phyloP scores from a whole-genome alignment of 2,113 vertebrate genomes.

The Ginglymostoma cirratum region DNA sequence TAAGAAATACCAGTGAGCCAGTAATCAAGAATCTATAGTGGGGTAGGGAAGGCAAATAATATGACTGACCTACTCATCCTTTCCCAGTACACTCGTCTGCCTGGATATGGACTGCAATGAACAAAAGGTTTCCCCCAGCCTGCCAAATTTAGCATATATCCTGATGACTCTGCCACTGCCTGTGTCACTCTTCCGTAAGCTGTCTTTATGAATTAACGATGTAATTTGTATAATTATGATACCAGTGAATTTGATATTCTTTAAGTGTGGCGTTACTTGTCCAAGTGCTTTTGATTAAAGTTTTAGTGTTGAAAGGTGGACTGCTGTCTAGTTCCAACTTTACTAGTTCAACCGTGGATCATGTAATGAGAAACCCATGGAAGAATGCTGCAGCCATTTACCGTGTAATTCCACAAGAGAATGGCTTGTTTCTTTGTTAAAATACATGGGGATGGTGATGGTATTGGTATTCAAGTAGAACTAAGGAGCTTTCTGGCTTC shows the following conservation, averaged over 20 bases:
- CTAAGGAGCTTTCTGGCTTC: neutral
- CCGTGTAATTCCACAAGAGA: neutral
- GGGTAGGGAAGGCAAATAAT: neutral
- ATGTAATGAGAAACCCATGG: neutral
- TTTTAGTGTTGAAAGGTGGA: neutral
- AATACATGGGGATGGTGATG: neutral
- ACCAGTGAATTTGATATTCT: neutral
- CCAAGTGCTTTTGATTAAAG: neutral
- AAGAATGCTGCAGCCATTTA: neutral
- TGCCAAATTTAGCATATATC: neutral
- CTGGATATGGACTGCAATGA: neutral
- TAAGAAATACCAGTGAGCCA: neutral
- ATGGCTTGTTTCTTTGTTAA: neutral
- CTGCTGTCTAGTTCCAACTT: neutral
- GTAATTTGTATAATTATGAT: neutral
- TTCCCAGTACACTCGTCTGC: neutral
- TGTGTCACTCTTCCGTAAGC: neutral
- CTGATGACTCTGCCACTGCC: neutral
- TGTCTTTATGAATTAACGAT: neutral
- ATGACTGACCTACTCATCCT: neutral
- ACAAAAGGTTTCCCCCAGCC: neutral
- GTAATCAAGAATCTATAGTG: neutral
- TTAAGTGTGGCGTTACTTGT: neutral
- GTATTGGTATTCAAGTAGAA: neutral
- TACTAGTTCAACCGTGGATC: neutral